Evolutionary conservation across 2,797 vertebrate genomes (phyloP), one percentile per base, ranked within the genome.

Genomic region (Taeniopygia guttata): DNA sequence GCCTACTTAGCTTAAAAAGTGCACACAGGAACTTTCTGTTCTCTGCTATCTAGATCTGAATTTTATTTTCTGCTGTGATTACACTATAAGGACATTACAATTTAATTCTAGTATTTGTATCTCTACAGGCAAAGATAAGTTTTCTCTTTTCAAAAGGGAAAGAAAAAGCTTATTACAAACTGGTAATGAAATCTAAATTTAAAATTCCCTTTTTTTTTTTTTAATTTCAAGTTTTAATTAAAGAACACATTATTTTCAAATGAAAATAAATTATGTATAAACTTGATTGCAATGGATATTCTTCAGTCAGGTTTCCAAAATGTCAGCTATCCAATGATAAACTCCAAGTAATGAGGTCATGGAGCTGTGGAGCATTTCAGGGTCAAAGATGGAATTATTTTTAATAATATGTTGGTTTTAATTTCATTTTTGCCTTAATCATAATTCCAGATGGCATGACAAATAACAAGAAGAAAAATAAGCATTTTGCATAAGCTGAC

Each of bases 391-490:
- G 25, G 16, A 40, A 66, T 66, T 2, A 54, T 72, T 88, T 87
- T 94, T 93, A 89, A 68, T 87, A 94, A 80, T 48, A 70, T 16
- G 13, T 66, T 83, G 56, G 32, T 62, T 94, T 94, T 93, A 94
- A 93, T 94, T 80, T 94, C 36, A 85, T 13, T 82, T 92, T 55
- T 58, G 45, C 92, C 52, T 95, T 92, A 92, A 93, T 81, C 18
- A 56, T 56, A 87, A 94, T 85, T 51, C 55, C 96, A 97, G 82
- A 95, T 95, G 84, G 83, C 55, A 85, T 70, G 32, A 40, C 56
- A 92, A 96, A 94, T 69, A 95, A 66, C 32, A 80, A 92, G 69
- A 81, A 75, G 55, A 91, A 89, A 95, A 95, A 74, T 48, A 94
- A 79, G 43, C 26, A 70, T 81, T 94, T 85, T 92, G 48, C 66